phyloP scores from a whole-genome alignment of 2,888 invertebrate species.

The Plagodis pulveraria region DNA sequence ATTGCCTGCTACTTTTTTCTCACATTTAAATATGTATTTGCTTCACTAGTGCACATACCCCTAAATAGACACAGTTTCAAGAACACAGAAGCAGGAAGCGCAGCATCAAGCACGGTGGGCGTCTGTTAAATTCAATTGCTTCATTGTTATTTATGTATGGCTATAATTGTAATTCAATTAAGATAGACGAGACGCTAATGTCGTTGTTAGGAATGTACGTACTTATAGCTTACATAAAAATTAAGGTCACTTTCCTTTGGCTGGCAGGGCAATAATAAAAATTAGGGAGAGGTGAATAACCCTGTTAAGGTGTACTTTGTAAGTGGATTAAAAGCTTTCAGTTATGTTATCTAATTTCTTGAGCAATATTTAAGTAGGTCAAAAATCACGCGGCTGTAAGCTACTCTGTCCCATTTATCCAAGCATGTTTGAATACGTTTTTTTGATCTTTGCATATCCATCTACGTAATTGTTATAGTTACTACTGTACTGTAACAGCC shows the following conservation, averaged over 20 bases:
- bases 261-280: constrained; percentile 13
- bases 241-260: constrained; percentile 7
- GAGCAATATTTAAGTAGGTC: constrained; percentile 4
- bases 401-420: too few relatives aligned
- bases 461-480: too few relatives aligned
- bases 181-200: constrained; percentile 39
- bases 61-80: constrained; percentile 20
- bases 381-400: too few relatives aligned
- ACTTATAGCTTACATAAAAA: background rate
- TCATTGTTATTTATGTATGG: constrained; percentile 74
- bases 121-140: constrained; percentile 60
- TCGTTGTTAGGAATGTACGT: constrained; percentile 6
- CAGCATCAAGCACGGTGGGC: constrained; percentile 46
- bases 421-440: too few relatives aligned
- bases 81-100: constrained; percentile 37
- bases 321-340: constrained; percentile 25
- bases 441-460: too few relatives aligned
- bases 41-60: background rate
- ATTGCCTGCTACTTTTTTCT: too few relatives aligned
- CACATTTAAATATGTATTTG: too few relatives aligned
- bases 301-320: constrained; percentile 1
- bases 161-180: constrained; percentile 70
- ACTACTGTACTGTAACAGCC: too few relatives aligned
- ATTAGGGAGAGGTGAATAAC: constrained; percentile 21
- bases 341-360: constrained; percentile 26